A percentile compares a stretch with the other conserved stretches of the same genome.
phyloP scores from a whole-genome alignment of 2,113 vertebrate genomes.

The Archilochus colubris region DNA sequence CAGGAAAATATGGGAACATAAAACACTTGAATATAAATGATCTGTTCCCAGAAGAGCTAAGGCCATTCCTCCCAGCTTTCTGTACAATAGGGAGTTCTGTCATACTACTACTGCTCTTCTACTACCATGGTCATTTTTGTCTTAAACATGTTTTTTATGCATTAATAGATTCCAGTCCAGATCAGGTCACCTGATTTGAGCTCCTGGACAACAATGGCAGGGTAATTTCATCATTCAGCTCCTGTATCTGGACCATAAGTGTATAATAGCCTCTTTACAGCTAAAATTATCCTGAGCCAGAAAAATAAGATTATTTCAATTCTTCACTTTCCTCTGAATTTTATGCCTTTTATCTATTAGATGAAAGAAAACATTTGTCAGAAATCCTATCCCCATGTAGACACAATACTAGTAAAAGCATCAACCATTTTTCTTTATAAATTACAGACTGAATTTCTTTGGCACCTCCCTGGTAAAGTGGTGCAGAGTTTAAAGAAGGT shows the following conservation, averaged over 20 bases:
- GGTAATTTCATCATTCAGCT: neutral
- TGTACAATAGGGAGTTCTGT: neutral
- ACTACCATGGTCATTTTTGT: neutral
- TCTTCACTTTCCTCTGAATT: neutral
- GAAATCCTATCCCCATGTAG: neutral
- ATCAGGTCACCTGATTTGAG: neutral
- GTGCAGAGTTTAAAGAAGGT: neutral
- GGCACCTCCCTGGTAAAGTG: neutral
- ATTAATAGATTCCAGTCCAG: neutral
- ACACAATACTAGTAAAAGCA: neutral
- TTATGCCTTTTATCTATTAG: slow-evolving; percentile 14
- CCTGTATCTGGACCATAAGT: neutral
- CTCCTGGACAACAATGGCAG: neutral
- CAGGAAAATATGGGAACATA: neutral
- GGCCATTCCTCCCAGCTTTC: neutral
- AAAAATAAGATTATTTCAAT: neutral
- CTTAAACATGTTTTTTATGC: neutral
- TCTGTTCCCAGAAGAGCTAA: neutral
- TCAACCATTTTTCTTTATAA: neutral
- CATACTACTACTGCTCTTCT: neutral
- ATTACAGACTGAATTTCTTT: neutral
- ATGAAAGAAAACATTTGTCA: slow-evolving; percentile 2
- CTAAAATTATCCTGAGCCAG: neutral
- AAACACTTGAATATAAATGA: neutral
- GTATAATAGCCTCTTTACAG: neutral